These are phyloP conservation scores for Moxostoma hubbsi DNA, from an alignment of 2,797 vertebrate species.

Conservation along the genomic window DNA sequence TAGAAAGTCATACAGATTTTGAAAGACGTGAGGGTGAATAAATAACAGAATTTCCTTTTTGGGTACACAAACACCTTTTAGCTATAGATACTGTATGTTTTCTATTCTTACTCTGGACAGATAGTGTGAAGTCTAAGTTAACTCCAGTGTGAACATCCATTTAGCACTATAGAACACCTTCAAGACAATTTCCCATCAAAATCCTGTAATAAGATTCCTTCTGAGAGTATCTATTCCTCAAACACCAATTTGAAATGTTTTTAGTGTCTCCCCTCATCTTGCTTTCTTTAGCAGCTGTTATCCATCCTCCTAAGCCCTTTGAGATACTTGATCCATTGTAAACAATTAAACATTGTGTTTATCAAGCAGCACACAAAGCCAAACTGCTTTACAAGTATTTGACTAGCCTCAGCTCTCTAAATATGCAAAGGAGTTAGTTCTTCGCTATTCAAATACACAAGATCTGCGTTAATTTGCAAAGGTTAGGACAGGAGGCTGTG, in stretches of 20 bases:
- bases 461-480: neutral
- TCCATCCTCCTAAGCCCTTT: conserved; percentile 37
- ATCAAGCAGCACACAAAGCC: conserved; percentile 22
- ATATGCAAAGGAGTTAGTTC: conserved; percentile 29
- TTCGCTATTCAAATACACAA: conserved; percentile 33
- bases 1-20: too few relatives aligned
- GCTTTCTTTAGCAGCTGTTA: conserved; percentile 49
- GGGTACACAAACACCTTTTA: too few relatives aligned
- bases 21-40: too few relatives aligned
- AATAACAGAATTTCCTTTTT: too few relatives aligned
- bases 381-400: conserved; percentile 24
- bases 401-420: conserved; percentile 15
- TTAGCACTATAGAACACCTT: neutral
- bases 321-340: conserved; percentile 33
- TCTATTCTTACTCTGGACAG: too few relatives aligned
- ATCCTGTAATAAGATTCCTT: conserved; percentile 15
- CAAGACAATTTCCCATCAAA: conserved; percentile 14
- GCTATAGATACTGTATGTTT: too few relatives aligned
- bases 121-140: too few relatives aligned
- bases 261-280: conserved; percentile 44
- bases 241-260: conserved; percentile 35
- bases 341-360: conserved; percentile 38
- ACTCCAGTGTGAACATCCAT: too few relatives aligned
- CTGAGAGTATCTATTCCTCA: conserved; percentile 6
- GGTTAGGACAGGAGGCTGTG: neutral